Percentiles rank a stretch among this genome's conserved stretches.
These are phyloP conservation scores for Colistium nudipinnis DNA, from an alignment of 2,113 vertebrate species.

Conservation along the genomic window DNA sequence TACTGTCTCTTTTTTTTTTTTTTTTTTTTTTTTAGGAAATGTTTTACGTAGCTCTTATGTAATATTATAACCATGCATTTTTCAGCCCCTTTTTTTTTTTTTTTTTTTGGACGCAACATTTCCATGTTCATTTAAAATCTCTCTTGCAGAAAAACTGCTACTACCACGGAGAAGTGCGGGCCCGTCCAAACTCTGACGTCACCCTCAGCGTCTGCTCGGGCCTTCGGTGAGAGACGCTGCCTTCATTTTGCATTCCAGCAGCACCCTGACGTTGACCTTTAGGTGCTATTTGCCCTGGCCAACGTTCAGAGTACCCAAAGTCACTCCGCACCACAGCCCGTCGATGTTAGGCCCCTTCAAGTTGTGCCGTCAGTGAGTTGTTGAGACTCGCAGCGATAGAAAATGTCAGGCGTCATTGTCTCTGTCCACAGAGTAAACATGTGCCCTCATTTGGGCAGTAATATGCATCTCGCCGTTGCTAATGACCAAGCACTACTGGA, in stretches of 20 bases:
- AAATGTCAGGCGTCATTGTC: slow-evolving; percentile 68
- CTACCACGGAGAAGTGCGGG: slow-evolving; percentile 82
- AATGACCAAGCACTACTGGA: slow-evolving; percentile 40
- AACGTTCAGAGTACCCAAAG: slow-evolving; percentile 67
- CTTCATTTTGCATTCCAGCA: slow-evolving; percentile 38
- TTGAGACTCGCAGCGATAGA: slow-evolving; percentile 35
- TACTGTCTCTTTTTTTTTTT: slow-evolving; percentile 14
- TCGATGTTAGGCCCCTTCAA: slow-evolving; percentile 55
- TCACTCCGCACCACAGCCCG: slow-evolving; percentile 41
- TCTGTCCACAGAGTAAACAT: slow-evolving; percentile 52
- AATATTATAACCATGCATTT: no score
- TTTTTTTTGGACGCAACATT: neutral
- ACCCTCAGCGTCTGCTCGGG: slow-evolving; percentile 81
- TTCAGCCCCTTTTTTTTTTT: no score
- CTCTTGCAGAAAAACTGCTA: slow-evolving; percentile 82
- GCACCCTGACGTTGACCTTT: slow-evolving; percentile 50
- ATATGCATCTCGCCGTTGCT: slow-evolving; percentile 54
- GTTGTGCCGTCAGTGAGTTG: slow-evolving; percentile 51
- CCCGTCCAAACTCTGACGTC: slow-evolving; percentile 74
- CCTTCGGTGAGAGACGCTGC: slow-evolving; percentile 77
- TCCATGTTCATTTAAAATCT: neutral
- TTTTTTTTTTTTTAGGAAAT: slow-evolving; percentile 37
- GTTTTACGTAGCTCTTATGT: no score
- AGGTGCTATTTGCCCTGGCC: slow-evolving; percentile 46
- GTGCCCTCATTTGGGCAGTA: slow-evolving; percentile 37